Evolutionary conservation across 1,140 invertebrate genomes (phyloP).

Genomic region (Neodiprion lecontei): DNA sequence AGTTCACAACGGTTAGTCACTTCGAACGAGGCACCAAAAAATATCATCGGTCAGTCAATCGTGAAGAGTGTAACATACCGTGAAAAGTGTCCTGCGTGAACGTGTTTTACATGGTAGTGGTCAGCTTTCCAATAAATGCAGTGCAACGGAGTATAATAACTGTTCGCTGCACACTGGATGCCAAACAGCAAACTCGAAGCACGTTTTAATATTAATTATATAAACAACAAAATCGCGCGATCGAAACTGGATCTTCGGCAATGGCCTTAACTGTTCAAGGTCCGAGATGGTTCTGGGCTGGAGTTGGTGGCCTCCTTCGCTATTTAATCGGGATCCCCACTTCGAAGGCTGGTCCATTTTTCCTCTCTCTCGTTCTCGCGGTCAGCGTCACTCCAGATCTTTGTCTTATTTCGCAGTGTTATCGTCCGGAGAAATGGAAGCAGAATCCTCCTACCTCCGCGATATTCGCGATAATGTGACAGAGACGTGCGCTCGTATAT

Average conservation of each 20-base stretch:
- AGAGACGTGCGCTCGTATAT: too few relatives aligned
- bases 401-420: background rate
- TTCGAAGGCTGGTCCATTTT: constrained; percentile 52
- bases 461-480: too few relatives aligned
- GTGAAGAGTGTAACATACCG: too few relatives aligned
- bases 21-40: background rate
- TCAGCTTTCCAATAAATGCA: background rate
- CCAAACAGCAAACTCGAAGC: background rate
- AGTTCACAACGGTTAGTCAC: background rate
- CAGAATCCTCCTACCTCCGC: background rate
- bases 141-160: background rate
- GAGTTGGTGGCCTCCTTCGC: constrained; percentile 61
- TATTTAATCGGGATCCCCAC: constrained; percentile 64
- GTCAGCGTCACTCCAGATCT: background rate
- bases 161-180: too few relatives aligned
- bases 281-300: constrained; percentile 59
- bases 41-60: background rate
- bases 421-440: background rate
- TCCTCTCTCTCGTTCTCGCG: constrained; percentile 34
- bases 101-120: background rate
- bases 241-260: constrained; percentile 19
- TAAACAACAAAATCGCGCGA: background rate
- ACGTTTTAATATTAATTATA: background rate
- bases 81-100: background rate
- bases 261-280: constrained; percentile 57